These are phyloP conservation scores for Hepsetus odoe DNA, from an alignment of 2,113 vertebrate species.

Conservation along the genomic window DNA sequence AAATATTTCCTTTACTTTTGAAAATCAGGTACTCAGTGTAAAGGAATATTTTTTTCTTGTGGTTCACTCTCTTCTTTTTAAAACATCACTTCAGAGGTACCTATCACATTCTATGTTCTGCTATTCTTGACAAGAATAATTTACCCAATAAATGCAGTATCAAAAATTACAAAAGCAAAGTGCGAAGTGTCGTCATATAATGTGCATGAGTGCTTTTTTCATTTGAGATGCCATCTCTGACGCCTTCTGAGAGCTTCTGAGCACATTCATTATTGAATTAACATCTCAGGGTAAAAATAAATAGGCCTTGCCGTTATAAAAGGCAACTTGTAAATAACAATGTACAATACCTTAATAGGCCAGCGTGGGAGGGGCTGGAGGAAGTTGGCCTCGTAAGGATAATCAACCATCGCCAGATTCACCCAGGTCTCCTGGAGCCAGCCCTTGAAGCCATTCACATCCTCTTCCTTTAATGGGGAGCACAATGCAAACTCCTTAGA, in stretches of 20 bases:
- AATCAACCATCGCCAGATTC: constrained; percentile 94
- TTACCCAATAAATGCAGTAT: too few species aligned
- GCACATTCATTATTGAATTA: not conserved
- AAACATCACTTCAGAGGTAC: not conserved
- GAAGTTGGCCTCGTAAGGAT: constrained; percentile 90
- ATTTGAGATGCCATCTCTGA: too few species aligned
- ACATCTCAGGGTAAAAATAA: not conserved
- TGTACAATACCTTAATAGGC: constrained; percentile 86
- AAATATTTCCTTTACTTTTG: too few species aligned
- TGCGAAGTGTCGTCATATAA: too few species aligned
- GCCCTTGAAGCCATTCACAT: constrained; percentile 77
- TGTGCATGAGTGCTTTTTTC: not conserved
- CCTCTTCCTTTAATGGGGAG: constrained; percentile 75
- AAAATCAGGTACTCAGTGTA: not conserved
- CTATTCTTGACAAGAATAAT: too few species aligned
- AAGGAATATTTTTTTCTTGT: not conserved
- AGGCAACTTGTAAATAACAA: constrained; percentile 17
- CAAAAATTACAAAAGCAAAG: not conserved
- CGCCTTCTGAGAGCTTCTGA: not conserved
- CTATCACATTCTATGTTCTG: too few species aligned
- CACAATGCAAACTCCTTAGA: constrained; percentile 83
- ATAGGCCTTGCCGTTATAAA: constrained; percentile 18
- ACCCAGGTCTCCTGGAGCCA: constrained; percentile 95
- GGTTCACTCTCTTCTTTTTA: not conserved
- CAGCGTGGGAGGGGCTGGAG: constrained; percentile 91